Evolutionary conservation across 2,797 vertebrate genomes (phyloP).

Genomic region (Hippocampus kuda): DNA sequence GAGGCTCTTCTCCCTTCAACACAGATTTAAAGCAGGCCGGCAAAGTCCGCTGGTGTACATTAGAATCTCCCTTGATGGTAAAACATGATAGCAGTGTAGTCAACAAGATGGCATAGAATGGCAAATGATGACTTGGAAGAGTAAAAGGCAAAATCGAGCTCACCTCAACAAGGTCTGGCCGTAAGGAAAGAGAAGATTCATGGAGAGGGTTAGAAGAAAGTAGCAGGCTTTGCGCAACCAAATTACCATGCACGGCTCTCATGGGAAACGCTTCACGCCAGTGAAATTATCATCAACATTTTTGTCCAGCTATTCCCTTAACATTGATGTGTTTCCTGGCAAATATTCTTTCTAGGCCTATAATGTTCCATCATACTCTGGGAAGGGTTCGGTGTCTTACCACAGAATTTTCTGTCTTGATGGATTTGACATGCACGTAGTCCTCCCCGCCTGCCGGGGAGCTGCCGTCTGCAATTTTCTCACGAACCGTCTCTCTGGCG

Average conservation of each 20-base stretch:
- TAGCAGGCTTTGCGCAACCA: slow-evolving; percentile 15
- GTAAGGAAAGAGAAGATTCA: slow-evolving; percentile 8
- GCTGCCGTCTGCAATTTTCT: slow-evolving; percentile 61
- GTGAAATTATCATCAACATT: too few species aligned
- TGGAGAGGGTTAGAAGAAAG: slow-evolving; percentile 65
- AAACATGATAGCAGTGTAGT: background rate
- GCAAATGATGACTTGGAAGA: slow-evolving; percentile 2
- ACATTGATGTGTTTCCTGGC: background rate
- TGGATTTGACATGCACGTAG: slow-evolving; percentile 75
- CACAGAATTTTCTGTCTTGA: slow-evolving; percentile 87
- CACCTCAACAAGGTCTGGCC: slow-evolving; percentile 97
- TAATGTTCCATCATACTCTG: background rate
- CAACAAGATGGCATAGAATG: background rate
- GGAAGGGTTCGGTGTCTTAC: slow-evolving; percentile 60
- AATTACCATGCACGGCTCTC: background rate
- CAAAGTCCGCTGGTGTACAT: background rate
- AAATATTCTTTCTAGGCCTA: background rate
- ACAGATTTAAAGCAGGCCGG: background rate
- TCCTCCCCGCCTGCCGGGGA: slow-evolving; percentile 71
- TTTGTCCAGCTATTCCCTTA: background rate
- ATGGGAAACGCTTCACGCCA: background rate
- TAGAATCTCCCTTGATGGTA: background rate
- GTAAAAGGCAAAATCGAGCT: slow-evolving; percentile 52
- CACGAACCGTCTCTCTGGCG: slow-evolving; percentile 53
- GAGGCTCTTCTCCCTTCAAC: slow-evolving; percentile 4